Percentiles rank a stretch among this genome's conserved stretches.
These are phyloP conservation scores for Drosophila macrospina DNA, from an alignment of 2,888 invertebrate species.

Conservation along the genomic window DNA sequence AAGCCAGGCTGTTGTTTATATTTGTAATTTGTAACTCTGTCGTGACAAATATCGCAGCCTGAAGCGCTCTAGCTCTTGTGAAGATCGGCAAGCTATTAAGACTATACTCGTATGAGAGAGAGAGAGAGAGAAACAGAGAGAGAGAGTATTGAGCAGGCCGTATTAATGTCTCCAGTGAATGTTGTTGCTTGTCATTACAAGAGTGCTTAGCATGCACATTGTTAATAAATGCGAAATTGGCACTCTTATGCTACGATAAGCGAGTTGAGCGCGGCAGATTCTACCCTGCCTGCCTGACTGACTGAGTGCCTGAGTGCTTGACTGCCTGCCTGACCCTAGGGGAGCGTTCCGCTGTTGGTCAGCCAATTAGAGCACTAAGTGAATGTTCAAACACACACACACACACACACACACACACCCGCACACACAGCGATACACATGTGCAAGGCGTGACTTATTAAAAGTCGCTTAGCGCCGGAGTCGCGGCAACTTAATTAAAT, in stretches of 20 bases:
- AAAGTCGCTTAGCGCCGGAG: slow-evolving; percentile 34
- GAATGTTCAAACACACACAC: slow-evolving; percentile 16
- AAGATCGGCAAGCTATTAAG: not conserved
- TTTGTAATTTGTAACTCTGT: too few species aligned
- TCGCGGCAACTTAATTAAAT: slow-evolving; percentile 62
- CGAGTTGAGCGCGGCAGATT: not conserved
- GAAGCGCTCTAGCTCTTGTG: too few species aligned
- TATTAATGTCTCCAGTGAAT: slow-evolving; percentile 3
- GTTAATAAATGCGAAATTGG: slow-evolving; percentile 24
- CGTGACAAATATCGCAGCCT: too few species aligned
- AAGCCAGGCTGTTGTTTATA: too few species aligned
- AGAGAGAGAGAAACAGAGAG: too few species aligned
- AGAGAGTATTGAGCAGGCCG: not conserved
- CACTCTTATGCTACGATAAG: slow-evolving; percentile 3
- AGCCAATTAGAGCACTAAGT: slow-evolving; percentile 40
- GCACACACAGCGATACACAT: slow-evolving; percentile 3
- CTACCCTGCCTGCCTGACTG: too few species aligned
- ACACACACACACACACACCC: slow-evolving; percentile 5
- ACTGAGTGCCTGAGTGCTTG: not conserved
- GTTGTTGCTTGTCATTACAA: slow-evolving; percentile 17
- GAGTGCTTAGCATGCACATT: slow-evolving; percentile 13
- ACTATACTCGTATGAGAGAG: not conserved
- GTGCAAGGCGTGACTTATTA: slow-evolving; percentile 42
- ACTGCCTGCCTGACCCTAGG: not conserved
- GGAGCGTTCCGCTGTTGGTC: slow-evolving; percentile 20